phyloP scores from a whole-genome alignment of 2,797 vertebrate genomes.

The Malacoraja senta region DNA sequence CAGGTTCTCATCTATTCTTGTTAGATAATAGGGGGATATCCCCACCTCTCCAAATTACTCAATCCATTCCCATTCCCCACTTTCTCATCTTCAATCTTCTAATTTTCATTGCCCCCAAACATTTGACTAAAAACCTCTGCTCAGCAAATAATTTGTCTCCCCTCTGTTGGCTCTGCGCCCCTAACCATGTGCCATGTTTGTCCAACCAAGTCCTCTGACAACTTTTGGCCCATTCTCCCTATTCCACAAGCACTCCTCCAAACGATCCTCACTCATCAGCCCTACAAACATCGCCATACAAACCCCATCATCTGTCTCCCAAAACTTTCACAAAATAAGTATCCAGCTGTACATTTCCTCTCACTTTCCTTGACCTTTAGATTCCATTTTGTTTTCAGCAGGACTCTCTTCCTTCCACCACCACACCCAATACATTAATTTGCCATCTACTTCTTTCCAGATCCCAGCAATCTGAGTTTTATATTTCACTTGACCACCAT shows the following conservation, averaged over 20 bases:
- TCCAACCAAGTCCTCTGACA: neutral
- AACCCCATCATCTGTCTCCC: too few species aligned
- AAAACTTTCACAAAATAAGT: neutral
- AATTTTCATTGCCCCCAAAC: neutral
- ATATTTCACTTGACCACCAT: too few species aligned
- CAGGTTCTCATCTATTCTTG: neutral
- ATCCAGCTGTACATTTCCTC: neutral
- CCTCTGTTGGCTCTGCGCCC: neutral
- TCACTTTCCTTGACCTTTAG: neutral
- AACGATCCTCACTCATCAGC: neutral
- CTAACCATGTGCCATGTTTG: neutral
- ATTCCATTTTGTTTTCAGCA: neutral
- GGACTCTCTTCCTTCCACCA: neutral
- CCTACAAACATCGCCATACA: neutral
- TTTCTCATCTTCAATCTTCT: neutral
- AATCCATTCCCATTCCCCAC: too few species aligned
- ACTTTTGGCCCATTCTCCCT: neutral
- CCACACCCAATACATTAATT: neutral
- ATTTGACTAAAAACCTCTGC: neutral
- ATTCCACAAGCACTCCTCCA: neutral
- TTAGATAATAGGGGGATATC: neutral
- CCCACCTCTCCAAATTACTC: too few species aligned
- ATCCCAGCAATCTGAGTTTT: neutral
- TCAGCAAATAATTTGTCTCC: neutral
- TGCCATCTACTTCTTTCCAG: neutral